Conservation (phyloP, 2,797 vertebrate species). For the Picus viridis region DNA sequence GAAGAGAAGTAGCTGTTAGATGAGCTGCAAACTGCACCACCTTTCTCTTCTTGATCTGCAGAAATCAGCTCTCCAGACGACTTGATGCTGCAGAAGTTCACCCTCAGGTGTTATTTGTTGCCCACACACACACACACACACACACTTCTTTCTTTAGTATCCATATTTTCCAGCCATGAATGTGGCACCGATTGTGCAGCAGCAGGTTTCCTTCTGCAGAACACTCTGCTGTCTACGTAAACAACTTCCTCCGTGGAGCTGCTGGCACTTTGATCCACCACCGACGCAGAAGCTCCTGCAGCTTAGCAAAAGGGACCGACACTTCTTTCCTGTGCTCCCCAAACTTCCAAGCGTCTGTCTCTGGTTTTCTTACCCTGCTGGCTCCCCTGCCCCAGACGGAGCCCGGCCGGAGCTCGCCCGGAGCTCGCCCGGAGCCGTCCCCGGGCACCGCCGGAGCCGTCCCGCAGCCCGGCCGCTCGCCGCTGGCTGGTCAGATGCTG, state of each 20-base stretch:
- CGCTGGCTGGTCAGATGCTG: not conserved
- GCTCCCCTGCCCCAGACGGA: accelerated
- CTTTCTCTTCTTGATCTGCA: not conserved
- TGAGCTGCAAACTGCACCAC: not conserved
- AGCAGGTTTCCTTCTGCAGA: not conserved
- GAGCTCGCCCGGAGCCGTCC: too few relatives aligned
- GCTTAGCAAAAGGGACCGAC: not conserved
- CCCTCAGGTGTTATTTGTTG: not conserved
- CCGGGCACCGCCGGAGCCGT: not conserved
- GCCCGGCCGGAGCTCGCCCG: too few relatives aligned
- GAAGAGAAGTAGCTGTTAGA: not conserved
- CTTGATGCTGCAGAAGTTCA: not conserved
- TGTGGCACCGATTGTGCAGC: not conserved
- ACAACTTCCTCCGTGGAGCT: not conserved
- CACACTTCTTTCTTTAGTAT: not conserved
- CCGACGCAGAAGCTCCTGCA: not conserved
- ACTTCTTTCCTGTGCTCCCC: not conserved
- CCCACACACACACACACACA: too few relatives aligned
- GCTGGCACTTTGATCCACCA: accelerated
- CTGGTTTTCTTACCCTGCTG: not conserved
- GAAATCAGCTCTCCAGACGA: not conserved
- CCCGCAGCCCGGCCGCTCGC: not conserved
- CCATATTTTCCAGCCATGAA: not conserved
- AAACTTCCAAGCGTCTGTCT: not conserved
- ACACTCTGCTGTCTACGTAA: not conserved